Evolutionary conservation across 2,113 vertebrate genomes (phyloP).

Genomic region (Urocitellus parryii): DNA sequence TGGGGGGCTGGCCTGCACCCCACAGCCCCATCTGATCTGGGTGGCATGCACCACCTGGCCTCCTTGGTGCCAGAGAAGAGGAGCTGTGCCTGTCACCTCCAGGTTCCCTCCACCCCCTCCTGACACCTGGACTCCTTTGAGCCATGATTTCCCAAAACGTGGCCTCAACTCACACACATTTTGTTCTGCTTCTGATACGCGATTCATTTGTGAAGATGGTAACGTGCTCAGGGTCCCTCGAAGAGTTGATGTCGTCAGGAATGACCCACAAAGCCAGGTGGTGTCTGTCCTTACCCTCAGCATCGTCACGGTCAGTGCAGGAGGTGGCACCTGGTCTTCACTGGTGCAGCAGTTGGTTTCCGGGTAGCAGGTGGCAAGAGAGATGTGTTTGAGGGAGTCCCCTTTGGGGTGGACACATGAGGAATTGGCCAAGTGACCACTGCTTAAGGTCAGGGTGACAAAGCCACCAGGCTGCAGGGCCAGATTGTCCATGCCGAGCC

Average conservation of each 20-base stretch:
- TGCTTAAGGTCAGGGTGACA: background rate
- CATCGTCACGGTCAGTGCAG: rapidly evolving
- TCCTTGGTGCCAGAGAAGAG: background rate
- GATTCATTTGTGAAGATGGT: rapidly evolving
- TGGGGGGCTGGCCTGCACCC: rapidly evolving
- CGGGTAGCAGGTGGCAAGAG: rapidly evolving
- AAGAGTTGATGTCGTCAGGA: background rate
- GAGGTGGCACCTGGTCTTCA: rapidly evolving
- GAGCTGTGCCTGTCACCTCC: rapidly evolving
- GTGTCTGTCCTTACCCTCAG: rapidly evolving
- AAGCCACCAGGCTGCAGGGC: rapidly evolving
- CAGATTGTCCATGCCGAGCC: background rate
- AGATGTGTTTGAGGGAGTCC: rapidly evolving
- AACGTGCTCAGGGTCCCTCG: background rate
- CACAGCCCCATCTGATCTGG: background rate
- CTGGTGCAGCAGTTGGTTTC: rapidly evolving
- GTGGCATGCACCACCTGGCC: rapidly evolving
- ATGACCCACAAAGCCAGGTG: rapidly evolving
- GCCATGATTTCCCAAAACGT: background rate
- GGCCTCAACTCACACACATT: rapidly evolving
- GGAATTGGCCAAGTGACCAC: background rate
- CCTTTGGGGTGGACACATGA: background rate
- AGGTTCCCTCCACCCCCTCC: background rate
- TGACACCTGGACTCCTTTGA: background rate
- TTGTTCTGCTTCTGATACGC: rapidly evolving